These are phyloP conservation scores for Bombus impatiens DNA, from an alignment of 1,140 invertebrate genomes.

Conservation along the genomic window DNA sequence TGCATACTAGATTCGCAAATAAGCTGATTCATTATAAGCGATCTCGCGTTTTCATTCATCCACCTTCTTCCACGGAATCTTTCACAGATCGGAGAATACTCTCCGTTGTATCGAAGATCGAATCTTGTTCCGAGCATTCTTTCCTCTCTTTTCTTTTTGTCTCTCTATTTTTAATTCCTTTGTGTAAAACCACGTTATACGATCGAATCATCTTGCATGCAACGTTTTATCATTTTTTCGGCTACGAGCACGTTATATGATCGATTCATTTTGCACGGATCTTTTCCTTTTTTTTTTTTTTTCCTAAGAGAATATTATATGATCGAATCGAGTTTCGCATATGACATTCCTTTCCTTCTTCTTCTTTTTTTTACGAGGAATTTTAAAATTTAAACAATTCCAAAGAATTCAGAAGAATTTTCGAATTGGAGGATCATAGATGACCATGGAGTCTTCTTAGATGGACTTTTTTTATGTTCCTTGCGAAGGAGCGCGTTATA, in stretches of 20 bases:
- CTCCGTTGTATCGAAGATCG: not conserved
- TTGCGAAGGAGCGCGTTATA: too few relatives aligned
- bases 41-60: constrained; percentile 56
- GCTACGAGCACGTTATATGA: too few relatives aligned
- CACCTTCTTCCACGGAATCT: constrained; percentile 28
- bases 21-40: constrained; percentile 64
- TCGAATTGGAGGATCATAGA: not conserved
- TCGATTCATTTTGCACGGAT: too few relatives aligned
- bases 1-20: constrained; percentile 64
- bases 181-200: not conserved
- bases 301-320: too few relatives aligned
- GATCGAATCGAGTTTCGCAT: not conserved
- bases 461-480: too few relatives aligned
- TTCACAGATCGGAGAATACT: not conserved
- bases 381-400: fast-evolving
- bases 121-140: not conserved
- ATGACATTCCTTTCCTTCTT: too few relatives aligned
- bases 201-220: not conserved
- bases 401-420: not conserved
- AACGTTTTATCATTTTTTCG: not conserved
- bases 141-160: not conserved
- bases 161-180: not conserved
- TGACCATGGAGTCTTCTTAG: too few relatives aligned
- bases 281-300: too few relatives aligned
- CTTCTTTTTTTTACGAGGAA: too few relatives aligned